These are phyloP conservation scores for Paradisaea rubra DNA, from an alignment of 2,113 vertebrate species.

Conservation along the genomic window DNA sequence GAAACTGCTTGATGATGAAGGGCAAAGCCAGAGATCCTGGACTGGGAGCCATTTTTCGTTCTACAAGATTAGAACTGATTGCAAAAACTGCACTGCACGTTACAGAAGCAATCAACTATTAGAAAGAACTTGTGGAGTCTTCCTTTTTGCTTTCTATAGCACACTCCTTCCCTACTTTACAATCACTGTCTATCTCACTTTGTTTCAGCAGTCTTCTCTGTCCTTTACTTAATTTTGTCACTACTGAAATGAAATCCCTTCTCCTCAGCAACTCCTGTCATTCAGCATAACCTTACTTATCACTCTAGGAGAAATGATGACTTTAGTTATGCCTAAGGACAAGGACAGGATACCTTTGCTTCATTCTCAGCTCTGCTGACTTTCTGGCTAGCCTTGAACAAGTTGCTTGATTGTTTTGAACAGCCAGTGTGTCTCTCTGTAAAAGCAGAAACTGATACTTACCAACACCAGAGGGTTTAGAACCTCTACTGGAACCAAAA, in stretches of 20 bases:
- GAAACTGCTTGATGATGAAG: neutral
- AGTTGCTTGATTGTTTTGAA: neutral
- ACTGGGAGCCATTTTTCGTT: neutral
- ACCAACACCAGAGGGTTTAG: neutral
- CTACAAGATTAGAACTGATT: neutral
- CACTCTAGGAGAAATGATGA: neutral
- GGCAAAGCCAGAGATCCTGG: neutral
- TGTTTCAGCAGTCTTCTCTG: neutral
- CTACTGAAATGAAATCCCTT: neutral
- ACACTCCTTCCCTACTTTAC: neutral
- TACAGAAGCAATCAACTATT: neutral
- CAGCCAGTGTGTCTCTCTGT: neutral
- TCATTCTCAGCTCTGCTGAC: neutral
- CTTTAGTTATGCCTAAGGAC: neutral
- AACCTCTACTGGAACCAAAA: neutral
- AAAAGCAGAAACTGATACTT: neutral
- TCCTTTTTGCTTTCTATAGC: neutral
- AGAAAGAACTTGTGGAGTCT: neutral
- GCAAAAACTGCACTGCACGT: neutral
- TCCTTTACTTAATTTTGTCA: neutral
- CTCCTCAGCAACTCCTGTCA: slow-evolving; percentile 21
- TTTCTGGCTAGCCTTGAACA: neutral
- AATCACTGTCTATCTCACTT: neutral
- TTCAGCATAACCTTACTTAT: neutral
- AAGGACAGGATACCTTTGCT: neutral